phyloP scores from a whole-genome alignment of 2,888 invertebrate species.

The Agapetus fuscipes region DNA sequence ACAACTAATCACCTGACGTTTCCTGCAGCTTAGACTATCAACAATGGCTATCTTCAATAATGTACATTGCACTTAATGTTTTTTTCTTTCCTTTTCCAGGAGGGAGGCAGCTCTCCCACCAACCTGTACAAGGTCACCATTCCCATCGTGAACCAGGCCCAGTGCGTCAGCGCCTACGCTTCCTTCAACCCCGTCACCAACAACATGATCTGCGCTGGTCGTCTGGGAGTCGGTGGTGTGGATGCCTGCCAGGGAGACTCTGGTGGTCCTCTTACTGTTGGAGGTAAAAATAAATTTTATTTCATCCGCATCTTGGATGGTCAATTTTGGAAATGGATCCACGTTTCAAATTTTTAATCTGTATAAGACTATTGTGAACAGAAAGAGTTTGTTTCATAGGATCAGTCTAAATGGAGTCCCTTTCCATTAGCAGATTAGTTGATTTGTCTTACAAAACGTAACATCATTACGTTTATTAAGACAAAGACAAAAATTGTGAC shows the following conservation, averaged over 20 bases:
- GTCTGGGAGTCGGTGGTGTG: slow-evolving; percentile 34
- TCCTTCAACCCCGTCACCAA: slow-evolving; percentile 25
- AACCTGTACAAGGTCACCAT: slow-evolving; percentile 10
- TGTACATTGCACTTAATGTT: no score
- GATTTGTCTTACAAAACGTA: no score
- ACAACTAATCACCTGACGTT: no score
- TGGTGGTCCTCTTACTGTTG: slow-evolving; percentile 42
- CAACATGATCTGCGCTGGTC: slow-evolving; percentile 38
- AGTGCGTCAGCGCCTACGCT: slow-evolving; percentile 8
- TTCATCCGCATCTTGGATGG: no score
- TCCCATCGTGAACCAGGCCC: slow-evolving; percentile 11
- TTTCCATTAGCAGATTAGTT: no score
- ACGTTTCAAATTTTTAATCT: background rate
- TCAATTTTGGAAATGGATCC: slow-evolving; percentile 3
- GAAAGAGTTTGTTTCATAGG: no score
- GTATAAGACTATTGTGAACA: background rate
- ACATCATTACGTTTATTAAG: no score
- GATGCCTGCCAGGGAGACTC: slow-evolving; percentile 46
- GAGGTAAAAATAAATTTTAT: no score
- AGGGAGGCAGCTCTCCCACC: slow-evolving; percentile 6
- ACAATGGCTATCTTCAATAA: no score
- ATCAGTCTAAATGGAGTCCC: no score
- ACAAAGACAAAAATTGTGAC: no score
- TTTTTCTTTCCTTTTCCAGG: slow-evolving; percentile 4
- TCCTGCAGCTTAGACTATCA: no score